Base-by-base conservation (phyloP, 2,113 vertebrate genomes). In the Calyptommatus sinebrachiatus region DNA sequence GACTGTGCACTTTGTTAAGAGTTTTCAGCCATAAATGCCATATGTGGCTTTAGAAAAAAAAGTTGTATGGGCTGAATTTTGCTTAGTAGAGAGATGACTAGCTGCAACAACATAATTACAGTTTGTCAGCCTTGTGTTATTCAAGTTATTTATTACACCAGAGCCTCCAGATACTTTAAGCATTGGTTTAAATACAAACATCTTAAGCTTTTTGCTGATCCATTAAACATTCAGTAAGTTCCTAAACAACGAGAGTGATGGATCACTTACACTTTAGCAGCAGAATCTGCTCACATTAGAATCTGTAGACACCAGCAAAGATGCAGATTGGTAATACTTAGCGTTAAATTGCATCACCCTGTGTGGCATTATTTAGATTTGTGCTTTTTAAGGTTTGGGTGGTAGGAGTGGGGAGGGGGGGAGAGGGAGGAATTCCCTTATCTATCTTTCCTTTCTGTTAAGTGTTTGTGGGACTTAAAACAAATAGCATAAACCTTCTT, bases 271-370 rank as follows among this genome's bases (percentile, higher is more conserved):
- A 29, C 22, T 14, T 75, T 29, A 69, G 35, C 20, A 9, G 2
- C 31, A 45, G 26, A 62, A 45, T 68, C 29, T 57, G 31, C 71
- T 74, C 31, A 11, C 46, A 26, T 69, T 69, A 60, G 65, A 61
- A 69, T 75, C 31, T 80, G 77, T 45, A 88, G 79, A 86, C 85
- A 90, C 67, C 80, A 88, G 84, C 85, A 83, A 70, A 84, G 26
- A 84, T 76, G 72, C 74, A 81, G 72, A 50, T 68, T 69, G 72
- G 63, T 22, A 69, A 79, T 79, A 63, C 67, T 22, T 31, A 28
- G 63, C 77, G 76, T 87, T 88, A 79, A 74, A 79, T 78, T 80
- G 83, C 73, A 45, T 50, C 20, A 73, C 48, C 70, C 46, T 46
- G 60, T 66, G 16, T 62, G n/a, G 26, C 63, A 62, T 41, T 83